Base-by-base conservation (phyloP, 2,888 invertebrate genomes). In the Agelastica alni region DNA sequence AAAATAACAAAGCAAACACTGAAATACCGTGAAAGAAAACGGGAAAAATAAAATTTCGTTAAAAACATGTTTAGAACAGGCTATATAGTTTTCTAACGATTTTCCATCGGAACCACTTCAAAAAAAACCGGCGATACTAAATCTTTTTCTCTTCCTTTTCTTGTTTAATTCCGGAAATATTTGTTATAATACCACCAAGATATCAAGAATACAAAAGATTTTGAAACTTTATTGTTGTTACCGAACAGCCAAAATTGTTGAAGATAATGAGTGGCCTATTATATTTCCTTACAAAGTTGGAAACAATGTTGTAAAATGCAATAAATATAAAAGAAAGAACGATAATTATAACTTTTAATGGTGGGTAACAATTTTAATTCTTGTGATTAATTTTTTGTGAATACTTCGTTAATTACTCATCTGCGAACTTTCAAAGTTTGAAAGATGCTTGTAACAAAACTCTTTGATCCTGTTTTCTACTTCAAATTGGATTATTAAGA, bases 261-360 rank as follows among this genome's bases (percentile, higher is more conserved):
- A 52, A 41, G 26, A 44, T 56, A 56, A 56, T 56, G 51, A 43
- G 47, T 36, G 37, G 32, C 42, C 51, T 47, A 56, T 51, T 56
- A 51, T 43, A 54, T 18, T 49, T 37, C 48, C 30, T 37, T 31
- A 43, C 43, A 37, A 47, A 13, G 37, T 47, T 34, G 20, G 10
- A 9, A 22, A 18, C 41, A 46, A 55, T 42, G 51, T 51, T 46
- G 31, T 43, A 37, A n/a, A 51, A 47, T 47, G 47, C 37, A 44
- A 30, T 10, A 17, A 39, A 43, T 37, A 34, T 17, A 41, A 56
- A 49, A 49, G 53, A 28, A 41, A 45, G 39, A 49, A 54, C 47
- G 32, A 47, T 51, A 49, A 57, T 57, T 57, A 57, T 57, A 58
- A 58, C 51, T 54, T 58, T 58, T 54, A 53, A 58, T 51, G 36